These are phyloP conservation scores for Drosophila grimshawi DNA, from an alignment of 1,140 invertebrate species.

Conservation along the genomic window DNA sequence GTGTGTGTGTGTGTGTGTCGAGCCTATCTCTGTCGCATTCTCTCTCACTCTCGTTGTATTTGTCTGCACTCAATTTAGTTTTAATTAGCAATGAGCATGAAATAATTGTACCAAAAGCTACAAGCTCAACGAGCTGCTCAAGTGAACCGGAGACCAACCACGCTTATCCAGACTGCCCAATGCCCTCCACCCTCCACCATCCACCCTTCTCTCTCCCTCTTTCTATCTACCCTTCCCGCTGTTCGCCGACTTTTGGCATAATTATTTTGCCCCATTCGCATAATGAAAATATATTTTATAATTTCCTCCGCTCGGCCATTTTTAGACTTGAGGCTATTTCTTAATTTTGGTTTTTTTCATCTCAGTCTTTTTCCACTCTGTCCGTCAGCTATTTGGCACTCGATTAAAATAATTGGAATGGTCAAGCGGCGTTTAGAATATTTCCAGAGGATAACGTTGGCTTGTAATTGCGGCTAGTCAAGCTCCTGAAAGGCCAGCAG, in stretches of 20 bases:
- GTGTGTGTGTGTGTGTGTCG: neutral
- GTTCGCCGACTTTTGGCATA: conserved; percentile 62
- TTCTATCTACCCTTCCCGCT: neutral
- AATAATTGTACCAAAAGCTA: conserved; percentile 77
- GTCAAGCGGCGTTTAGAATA: conserved; percentile 22
- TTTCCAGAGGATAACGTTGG: conserved; percentile 14
- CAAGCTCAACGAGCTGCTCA: conserved; percentile 70
- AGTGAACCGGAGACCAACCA: conserved; percentile 51
- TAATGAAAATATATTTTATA: conserved; percentile 76
- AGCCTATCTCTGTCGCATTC: conserved; percentile 1
- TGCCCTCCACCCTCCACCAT: neutral
- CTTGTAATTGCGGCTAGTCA: conserved; percentile 24
- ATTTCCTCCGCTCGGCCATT: conserved; percentile 51
- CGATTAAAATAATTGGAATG: conserved; percentile 52
- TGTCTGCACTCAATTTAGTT: conserved; percentile 77
- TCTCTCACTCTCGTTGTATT: conserved; percentile 2
- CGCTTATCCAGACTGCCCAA: conserved; percentile 8
- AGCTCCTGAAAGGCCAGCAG: neutral
- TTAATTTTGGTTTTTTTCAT: neutral
- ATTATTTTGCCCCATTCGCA: conserved; percentile 64
- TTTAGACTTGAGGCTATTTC: conserved; percentile 44
- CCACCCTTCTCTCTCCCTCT: too few relatives aligned
- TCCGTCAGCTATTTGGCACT: conserved; percentile 32
- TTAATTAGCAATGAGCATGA: conserved; percentile 80
- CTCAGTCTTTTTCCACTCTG: neutral